These are phyloP conservation scores for Dolichopus griseipennis DNA, from an alignment of 2,888 invertebrate genomes.

Conservation along the genomic window DNA sequence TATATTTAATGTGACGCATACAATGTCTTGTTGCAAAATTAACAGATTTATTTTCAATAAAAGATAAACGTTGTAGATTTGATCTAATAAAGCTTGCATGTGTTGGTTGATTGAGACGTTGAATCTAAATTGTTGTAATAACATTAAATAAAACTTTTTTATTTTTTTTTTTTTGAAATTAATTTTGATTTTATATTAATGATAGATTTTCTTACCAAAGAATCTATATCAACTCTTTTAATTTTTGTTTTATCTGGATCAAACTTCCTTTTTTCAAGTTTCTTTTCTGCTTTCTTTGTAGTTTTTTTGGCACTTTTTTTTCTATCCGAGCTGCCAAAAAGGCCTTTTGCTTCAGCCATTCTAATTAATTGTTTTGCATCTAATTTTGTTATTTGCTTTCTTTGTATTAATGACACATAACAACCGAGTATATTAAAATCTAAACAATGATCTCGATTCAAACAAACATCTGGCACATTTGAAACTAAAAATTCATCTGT, in stretches of 20 bases:
- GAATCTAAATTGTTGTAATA: conserved; percentile 26
- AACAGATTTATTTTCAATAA: conserved; percentile 15
- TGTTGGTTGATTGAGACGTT: conserved; percentile 31
- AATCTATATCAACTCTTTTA: conserved; percentile 22
- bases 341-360: conserved; percentile 69
- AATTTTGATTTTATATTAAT: not conserved
- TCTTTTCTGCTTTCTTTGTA: conserved; percentile 36
- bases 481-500: conserved; percentile 54
- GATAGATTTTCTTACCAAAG: conserved; percentile 19
- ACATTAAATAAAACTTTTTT: too few species aligned
- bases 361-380: conserved; percentile 77
- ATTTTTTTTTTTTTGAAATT: not conserved
- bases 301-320: conserved; percentile 39
- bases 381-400: conserved; percentile 59
- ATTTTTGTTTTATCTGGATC: conserved; percentile 14
- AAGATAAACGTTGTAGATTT: conserved; percentile 24
- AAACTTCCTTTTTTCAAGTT: conserved; percentile 31
- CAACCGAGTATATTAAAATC: conserved; percentile 47
- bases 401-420: conserved; percentile 51
- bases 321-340: conserved; percentile 54
- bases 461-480: conserved; percentile 51
- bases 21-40: conserved; percentile 19
- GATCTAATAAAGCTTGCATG: conserved; percentile 35
- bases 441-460: conserved; percentile 46
- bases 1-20: conserved; percentile 14